Percentiles rank a stretch among this genome's conserved stretches.
phyloP scores from a whole-genome alignment of 2,113 vertebrate species.

The Sinosuthora webbiana region DNA sequence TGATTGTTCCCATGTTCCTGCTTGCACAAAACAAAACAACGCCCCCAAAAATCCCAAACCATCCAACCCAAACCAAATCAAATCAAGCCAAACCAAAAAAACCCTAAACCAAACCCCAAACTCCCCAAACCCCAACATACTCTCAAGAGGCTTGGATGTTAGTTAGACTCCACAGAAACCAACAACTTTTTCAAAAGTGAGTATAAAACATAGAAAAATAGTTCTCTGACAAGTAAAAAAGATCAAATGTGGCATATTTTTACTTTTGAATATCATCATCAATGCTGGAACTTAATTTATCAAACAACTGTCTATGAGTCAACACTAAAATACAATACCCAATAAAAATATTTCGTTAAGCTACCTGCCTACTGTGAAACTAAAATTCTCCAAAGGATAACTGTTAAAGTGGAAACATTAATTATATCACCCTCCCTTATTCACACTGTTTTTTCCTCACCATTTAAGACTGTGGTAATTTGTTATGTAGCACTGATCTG shows the following conservation, averaged over 20 bases:
- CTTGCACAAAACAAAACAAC: not conserved
- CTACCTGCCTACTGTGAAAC: not conserved
- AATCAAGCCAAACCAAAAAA: not conserved
- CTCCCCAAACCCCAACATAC: not conserved
- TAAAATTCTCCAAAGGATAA: conserved; percentile 10
- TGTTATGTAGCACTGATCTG: conserved; percentile 19
- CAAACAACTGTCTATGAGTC: not conserved
- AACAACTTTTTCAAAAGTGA: not conserved
- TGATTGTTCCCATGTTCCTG: not conserved
- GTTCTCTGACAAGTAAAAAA: not conserved
- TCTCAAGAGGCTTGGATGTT: not conserved
- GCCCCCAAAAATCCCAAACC: not conserved
- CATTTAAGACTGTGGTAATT: conserved; percentile 14
- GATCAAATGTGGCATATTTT: not conserved
- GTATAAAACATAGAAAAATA: not conserved
- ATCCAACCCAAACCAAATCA: not conserved
- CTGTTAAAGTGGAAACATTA: conserved; percentile 18
- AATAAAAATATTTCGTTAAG: not conserved
- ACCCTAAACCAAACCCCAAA: not conserved
- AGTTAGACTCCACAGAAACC: not conserved
- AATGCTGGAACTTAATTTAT: not conserved
- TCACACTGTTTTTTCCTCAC: not conserved
- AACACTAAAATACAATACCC: not conserved
- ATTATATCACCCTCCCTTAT: not conserved
- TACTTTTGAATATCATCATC: not conserved